phyloP scores from a whole-genome alignment of 2,113 vertebrate genomes.

The Anhinga rufa region DNA sequence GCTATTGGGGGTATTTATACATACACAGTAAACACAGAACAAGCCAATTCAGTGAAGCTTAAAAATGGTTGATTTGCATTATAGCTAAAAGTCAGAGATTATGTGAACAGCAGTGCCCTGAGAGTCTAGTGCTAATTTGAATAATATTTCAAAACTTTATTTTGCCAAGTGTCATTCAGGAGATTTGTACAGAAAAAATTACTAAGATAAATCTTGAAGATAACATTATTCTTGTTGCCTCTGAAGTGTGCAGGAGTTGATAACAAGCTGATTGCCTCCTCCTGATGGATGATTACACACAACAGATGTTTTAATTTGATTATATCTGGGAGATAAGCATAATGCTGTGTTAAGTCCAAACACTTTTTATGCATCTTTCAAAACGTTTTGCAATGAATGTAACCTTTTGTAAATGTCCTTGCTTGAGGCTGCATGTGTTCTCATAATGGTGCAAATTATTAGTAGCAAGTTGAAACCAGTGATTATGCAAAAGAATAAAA shows the following conservation, averaged over 20 bases:
- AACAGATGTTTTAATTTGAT: slow-evolving; percentile 56
- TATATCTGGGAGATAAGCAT: slow-evolving; percentile 54
- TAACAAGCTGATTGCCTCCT: slow-evolving; percentile 22
- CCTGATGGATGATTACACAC: neutral
- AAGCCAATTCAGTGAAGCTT: neutral
- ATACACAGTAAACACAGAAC: neutral
- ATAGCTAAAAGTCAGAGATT: neutral
- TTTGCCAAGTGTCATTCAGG: slow-evolving; percentile 24
- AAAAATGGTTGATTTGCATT: neutral
- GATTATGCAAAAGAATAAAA: slow-evolving; percentile 8
- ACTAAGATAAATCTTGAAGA: slow-evolving; percentile 11
- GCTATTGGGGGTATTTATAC: neutral
- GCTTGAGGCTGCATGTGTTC: neutral
- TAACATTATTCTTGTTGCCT: slow-evolving; percentile 41
- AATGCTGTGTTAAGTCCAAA: slow-evolving; percentile 31
- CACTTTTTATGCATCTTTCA: slow-evolving; percentile 12
- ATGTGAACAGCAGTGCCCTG: neutral
- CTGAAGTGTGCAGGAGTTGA: neutral
- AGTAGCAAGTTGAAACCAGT: slow-evolving; percentile 20
- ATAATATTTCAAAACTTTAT: slow-evolving; percentile 12
- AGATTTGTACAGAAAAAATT: slow-evolving; percentile 24
- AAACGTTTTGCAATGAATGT: neutral
- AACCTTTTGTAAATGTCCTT: slow-evolving; percentile 61
- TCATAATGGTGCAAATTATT: slow-evolving; percentile 53
- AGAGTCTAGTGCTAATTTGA: neutral